phyloP scores from a whole-genome alignment of 2,113 vertebrate species.

The Lates calcarifer region DNA sequence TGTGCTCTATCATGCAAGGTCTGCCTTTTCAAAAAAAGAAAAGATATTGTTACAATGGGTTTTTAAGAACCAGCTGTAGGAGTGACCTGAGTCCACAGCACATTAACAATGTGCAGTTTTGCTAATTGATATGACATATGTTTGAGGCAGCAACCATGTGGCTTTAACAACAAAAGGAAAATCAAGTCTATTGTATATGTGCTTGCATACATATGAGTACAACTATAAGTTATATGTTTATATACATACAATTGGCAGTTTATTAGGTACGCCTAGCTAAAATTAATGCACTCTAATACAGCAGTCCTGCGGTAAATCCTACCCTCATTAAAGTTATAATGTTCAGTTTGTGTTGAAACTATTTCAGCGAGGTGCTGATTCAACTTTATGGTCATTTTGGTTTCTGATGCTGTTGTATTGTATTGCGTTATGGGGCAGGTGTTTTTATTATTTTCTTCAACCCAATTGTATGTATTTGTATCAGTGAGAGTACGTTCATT shows the following conservation, averaged over 20 bases:
- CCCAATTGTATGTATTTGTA: no score
- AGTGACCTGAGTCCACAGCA: slow-evolving; percentile 80
- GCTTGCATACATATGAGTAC: slow-evolving; percentile 33
- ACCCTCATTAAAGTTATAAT: not conserved
- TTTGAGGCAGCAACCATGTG: slow-evolving; percentile 48
- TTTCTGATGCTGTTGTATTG: no score
- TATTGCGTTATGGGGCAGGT: no score
- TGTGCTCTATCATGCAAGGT: slow-evolving; percentile 23
- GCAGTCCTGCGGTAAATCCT: not conserved
- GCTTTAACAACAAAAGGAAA: slow-evolving; percentile 24
- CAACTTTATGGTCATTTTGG: not conserved
- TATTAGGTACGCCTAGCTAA: not conserved
- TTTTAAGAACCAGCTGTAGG: slow-evolving; percentile 55
- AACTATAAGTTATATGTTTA: slow-evolving; percentile 12
- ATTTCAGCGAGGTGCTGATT: not conserved
- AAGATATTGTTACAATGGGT: not conserved
- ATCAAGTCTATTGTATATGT: slow-evolving; percentile 20
- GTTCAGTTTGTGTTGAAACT: not conserved
- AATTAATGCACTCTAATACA: not conserved
- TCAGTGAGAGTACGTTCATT: not conserved
- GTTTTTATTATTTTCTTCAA: no score
- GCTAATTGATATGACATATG: slow-evolving; percentile 11
- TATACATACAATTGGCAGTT: slow-evolving; percentile 8
- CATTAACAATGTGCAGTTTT: slow-evolving; percentile 26
- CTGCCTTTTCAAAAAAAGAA: slow-evolving; percentile 13